Conservation (phyloP, 2,113 vertebrate species). For the Trematomus loennbergii region DNA sequence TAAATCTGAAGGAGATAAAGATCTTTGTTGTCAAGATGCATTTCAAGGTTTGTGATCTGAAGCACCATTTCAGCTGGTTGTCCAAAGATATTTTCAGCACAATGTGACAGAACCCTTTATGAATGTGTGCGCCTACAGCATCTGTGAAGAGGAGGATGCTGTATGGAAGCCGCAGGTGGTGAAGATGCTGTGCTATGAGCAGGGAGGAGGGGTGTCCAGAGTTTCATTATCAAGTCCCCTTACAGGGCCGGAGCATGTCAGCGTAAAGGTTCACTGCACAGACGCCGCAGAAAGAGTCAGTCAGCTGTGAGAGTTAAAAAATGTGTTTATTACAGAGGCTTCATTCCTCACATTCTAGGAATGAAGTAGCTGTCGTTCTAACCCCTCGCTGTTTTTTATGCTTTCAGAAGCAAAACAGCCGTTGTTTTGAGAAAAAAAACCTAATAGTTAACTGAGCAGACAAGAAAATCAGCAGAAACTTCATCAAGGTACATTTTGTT, state of each 20-base stretch:
- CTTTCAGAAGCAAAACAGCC: conserved; percentile 15
- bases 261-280: neutral
- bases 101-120: conserved; percentile 4
- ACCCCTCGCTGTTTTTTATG: conserved; percentile 20
- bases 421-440: conserved; percentile 36
- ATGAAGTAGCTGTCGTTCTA: conserved; percentile 7
- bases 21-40: neutral
- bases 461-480: conserved; percentile 10
- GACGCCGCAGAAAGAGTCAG: neutral
- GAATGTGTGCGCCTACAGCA: neutral
- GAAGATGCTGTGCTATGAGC: neutral
- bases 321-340: neutral
- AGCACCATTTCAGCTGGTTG: neutral
- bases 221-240: neutral
- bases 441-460: conserved; percentile 16
- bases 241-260: too few relatives aligned
- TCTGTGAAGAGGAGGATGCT: neutral
- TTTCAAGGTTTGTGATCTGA: neutral
- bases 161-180: neutral
- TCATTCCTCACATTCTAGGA: neutral
- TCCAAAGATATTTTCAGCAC: neutral
- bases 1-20: conserved; percentile 4
- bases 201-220: neutral
- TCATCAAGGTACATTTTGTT: neutral
- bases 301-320: neutral